These are phyloP conservation scores for Linurgus olivaceus DNA, from an alignment of 2,797 vertebrate species.

Conservation along the genomic window DNA sequence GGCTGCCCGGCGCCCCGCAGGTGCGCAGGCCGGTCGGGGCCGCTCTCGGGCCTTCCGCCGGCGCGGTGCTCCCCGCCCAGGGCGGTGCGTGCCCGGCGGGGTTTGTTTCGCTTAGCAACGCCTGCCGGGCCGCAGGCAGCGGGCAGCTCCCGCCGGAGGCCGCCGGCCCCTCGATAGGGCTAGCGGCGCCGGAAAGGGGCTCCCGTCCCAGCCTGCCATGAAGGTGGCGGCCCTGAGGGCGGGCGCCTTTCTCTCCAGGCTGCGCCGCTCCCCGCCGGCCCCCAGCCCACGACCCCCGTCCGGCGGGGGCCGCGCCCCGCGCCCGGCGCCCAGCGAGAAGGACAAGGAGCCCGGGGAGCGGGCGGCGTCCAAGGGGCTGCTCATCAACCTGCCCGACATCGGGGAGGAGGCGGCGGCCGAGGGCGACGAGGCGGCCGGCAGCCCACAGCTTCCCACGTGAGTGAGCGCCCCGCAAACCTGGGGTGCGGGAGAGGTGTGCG, in stretches of 20 bases:
- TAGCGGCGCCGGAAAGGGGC: not conserved
- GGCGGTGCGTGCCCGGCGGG: not conserved
- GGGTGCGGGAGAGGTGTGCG: not conserved
- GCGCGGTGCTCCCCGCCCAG: not conserved
- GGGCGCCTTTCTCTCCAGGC: conserved; percentile 56
- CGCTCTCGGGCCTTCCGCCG: not conserved
- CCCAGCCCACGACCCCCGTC: not conserved
- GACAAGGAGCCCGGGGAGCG: not conserved
- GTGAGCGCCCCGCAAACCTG: not conserved
- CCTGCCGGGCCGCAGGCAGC: not conserved
- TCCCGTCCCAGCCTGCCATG: conserved; percentile 22
- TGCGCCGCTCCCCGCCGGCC: conserved; percentile 41
- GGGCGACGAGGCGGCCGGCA: not conserved
- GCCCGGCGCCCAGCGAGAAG: not conserved
- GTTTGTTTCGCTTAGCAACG: conserved; percentile 80
- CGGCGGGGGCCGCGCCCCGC: not conserved
- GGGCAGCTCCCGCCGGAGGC: not conserved
- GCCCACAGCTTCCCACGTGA: not conserved
- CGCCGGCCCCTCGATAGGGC: no score
- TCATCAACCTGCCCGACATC: conserved; percentile 62
- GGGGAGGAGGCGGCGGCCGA: conserved; percentile 65
- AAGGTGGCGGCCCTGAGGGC: conserved; percentile 64
- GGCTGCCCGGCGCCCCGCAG: accelerated
- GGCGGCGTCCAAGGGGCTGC: not conserved
- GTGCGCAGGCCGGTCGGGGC: accelerated